Conservation (phyloP, 2,113 vertebrate species). For the Bos javanicus region DNA sequence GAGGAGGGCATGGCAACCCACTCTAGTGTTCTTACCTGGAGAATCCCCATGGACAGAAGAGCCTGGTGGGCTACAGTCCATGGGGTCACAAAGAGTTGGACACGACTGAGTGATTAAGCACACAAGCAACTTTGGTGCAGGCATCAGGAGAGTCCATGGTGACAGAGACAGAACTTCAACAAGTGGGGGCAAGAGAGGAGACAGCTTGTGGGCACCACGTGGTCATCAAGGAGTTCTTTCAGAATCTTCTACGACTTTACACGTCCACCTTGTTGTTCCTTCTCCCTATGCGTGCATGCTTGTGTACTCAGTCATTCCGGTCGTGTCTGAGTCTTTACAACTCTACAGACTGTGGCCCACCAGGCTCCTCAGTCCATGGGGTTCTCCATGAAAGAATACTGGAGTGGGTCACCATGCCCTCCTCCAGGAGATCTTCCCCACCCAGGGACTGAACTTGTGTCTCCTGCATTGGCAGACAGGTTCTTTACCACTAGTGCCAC, state of each 20-base stretch:
- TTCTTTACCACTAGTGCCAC: background rate
- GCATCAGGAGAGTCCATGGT: background rate
- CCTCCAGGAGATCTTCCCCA: background rate
- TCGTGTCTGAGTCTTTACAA: background rate
- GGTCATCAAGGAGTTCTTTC: background rate
- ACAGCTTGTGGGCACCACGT: accelerated
- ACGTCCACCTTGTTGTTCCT: background rate
- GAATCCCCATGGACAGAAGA: background rate
- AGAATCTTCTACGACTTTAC: background rate
- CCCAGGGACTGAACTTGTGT: background rate
- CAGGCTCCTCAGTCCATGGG: accelerated
- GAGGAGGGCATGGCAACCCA: background rate
- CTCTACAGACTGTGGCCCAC: background rate
- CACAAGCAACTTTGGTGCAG: background rate
- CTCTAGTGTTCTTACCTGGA: background rate
- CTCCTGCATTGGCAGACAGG: background rate
- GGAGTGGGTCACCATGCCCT: background rate
- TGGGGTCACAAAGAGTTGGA: background rate
- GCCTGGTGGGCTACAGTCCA: background rate
- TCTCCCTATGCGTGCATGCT: background rate
- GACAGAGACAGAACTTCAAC: background rate
- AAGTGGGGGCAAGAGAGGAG: background rate
- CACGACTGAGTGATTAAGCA: accelerated
- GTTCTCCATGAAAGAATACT: background rate
- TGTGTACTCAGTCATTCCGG: background rate